Evolutionary conservation across 2,888 invertebrate genomes (phyloP), one percentile per base, ranked within the genome.

Genomic region (Catotricha subobsoleta): DNA sequence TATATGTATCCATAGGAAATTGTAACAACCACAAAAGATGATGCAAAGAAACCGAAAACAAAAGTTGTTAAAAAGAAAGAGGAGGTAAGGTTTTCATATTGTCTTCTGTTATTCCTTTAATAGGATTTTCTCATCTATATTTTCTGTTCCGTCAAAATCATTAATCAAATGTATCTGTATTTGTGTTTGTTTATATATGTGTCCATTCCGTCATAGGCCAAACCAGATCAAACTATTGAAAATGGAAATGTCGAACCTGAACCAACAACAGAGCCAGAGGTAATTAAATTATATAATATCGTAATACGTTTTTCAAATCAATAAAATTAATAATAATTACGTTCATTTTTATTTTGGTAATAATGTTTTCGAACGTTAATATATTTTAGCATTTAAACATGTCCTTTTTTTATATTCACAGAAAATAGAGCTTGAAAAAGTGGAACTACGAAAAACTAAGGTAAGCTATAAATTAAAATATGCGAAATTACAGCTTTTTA

Each of bases 161-260:
- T n/a, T n/a, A n/a, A n/a, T n/a, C n/a, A n/a, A n/a, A n/a, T 33
- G 28, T 31, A 19, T 33, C 6, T 25, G 2, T 23, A 15, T 16
- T 23, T 36, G 16, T 5, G 3, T 36, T 21, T 15, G 8, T 36
- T 25, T 15, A 33, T 3, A 16, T 31, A 13, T 35, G 35, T 35
- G 13, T 2, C 25, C 15, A 36, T 23, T 38, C 15, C 8, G n/a
- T 40, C 40, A 37, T 29, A 67, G 49, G 65, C 66, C 15, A 67
- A 68, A 53, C 67, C 67, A 47, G 67, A 66, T 52, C 57, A 62
- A 13, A 61, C 59, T 16, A 64, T 63, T 43, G 65, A 62, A 50
- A 63, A 66, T 38, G 37, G 37, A 9, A 23, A 23, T 28, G 27
- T 28, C n/a, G 55, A 65, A 67, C 49, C 15, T 15, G 23, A 36